Evolutionary conservation across 2,888 invertebrate species (phyloP), one percentile per base, ranked within the genome.

Genomic region (Sisyra nigra): DNA sequence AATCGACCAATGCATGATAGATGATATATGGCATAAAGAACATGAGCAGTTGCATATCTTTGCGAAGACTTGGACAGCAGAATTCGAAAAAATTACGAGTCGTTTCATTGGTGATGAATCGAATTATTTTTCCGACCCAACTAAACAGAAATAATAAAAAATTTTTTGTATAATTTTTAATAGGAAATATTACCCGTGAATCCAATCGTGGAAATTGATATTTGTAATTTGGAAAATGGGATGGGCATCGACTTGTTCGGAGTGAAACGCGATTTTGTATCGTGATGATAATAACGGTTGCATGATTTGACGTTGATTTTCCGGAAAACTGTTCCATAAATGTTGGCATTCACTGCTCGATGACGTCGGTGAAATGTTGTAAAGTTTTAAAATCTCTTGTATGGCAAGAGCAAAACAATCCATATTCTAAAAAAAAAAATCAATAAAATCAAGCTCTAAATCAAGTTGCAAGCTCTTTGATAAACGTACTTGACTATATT

Each of bases 321-420:
- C 69, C 0, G 83, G 74, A 52, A 87, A 73, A 44, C 71, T 71
- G 18, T 73, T 65, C 86, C 86, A 87, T 0, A 83, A 62, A 40
- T 68, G 65, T 37, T 69, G 66, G 49, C 80, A 75, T 48, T 61
- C 65, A 6, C 63, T 62, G 14, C 74, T 58, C 8, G 32, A 47
- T 13, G 55, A 72, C 42, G 68, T 67, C 0, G 80, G 79, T 1
- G 77, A 76, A 46, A 85, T 80, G 13, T 75, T 74, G 49, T 80
- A 80, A 1, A 71, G 68, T 53, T 78, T 78, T 36, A 86, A 60
- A 48, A 84, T 80, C 56, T 84, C 85, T 62, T 86, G 76, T 53
- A 87, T 86, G 0, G 84, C 85, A 46, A 86, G 58, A 0, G 85
- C 80, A 55, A 83, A 83, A 52, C 78, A 75, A 55, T 86, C 83